phyloP scores from a whole-genome alignment of 2,797 vertebrate genomes.

The Gastrophryne carolinensis region DNA sequence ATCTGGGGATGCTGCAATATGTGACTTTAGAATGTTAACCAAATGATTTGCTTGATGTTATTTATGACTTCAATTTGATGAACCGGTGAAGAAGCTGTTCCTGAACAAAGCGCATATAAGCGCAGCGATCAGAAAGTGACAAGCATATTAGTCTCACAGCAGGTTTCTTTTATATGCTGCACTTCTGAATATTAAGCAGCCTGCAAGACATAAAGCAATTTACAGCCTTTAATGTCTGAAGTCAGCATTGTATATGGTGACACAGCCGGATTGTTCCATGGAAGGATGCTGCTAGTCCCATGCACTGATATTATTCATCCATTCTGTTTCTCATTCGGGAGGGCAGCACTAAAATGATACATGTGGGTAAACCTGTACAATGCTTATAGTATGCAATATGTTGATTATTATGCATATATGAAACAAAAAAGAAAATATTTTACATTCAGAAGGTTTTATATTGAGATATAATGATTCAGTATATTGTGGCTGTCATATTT shows the following conservation, averaged over 20 bases:
- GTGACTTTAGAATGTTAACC: neutral
- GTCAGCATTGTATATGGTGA: neutral
- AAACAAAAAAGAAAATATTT: too few relatives aligned
- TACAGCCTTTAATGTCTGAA: conserved; percentile 17
- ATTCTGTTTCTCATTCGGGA: neutral
- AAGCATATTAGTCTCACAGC: conserved; percentile 36
- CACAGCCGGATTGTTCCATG: neutral
- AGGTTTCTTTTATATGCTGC: conserved; percentile 1
- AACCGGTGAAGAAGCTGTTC: neutral
- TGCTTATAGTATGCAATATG: too few relatives aligned
- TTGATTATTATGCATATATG: too few relatives aligned
- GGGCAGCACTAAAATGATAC: too few relatives aligned
- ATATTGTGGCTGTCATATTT: too few relatives aligned
- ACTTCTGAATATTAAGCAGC: conserved; percentile 36
- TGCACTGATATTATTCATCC: neutral
- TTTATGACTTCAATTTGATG: conserved; percentile 26
- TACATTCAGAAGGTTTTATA: too few relatives aligned
- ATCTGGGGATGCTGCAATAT: neutral
- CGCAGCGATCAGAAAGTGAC: neutral
- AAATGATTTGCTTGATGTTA: neutral
- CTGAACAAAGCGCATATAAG: conserved; percentile 4
- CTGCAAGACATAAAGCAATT: conserved; percentile 27
- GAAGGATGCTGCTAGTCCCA: neutral
- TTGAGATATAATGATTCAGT: too few relatives aligned
- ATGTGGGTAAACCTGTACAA: too few relatives aligned